phyloP scores from a whole-genome alignment of 2,113 vertebrate species.

The Hemiprocne comata region DNA sequence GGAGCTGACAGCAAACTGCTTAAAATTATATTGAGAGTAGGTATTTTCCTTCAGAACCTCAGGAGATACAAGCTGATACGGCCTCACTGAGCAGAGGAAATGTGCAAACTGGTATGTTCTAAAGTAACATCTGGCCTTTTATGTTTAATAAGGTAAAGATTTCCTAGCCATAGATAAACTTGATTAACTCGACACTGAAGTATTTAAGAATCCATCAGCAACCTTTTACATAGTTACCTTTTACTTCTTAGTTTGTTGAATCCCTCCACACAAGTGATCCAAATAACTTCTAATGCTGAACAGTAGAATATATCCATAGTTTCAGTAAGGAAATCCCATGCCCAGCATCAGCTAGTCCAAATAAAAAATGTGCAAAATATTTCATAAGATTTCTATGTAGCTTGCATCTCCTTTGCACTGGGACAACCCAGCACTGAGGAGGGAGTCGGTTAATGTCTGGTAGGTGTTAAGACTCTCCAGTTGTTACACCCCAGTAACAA shows the following conservation, averaged over 20 bases:
- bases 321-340: neutral
- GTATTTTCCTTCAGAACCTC: neutral
- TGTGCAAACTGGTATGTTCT: neutral
- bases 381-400: neutral
- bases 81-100: neutral
- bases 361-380: neutral
- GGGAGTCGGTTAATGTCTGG: neutral
- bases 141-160: neutral
- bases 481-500: neutral
- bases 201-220: conserved; percentile 5
- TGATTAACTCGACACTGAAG: neutral
- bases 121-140: neutral
- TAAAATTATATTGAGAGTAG: neutral
- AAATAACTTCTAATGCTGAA: neutral
- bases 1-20: neutral
- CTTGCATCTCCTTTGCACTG: neutral
- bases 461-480: neutral
- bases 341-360: neutral
- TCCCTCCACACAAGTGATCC: neutral
- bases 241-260: neutral
- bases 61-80: accelerated
- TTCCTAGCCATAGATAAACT: neutral
- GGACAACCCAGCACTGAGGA: neutral
- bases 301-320: neutral
- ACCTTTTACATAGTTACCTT: neutral